Base-by-base conservation (phyloP, 2,797 vertebrate species). In the Emys orbicularis region DNA sequence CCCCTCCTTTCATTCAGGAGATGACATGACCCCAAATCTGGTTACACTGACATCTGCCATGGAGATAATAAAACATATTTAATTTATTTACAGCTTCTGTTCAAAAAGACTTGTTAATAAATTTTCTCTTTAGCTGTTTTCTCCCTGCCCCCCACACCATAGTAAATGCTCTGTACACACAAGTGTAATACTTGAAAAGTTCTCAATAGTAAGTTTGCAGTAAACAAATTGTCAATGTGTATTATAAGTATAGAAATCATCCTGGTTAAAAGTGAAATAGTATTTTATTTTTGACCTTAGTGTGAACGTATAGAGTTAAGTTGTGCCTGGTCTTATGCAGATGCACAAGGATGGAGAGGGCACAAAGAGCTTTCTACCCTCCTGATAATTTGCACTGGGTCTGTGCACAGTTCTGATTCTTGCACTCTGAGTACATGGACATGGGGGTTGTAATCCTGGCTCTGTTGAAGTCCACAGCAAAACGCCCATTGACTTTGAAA, bases 181-280 rank as follows among this genome's bases (percentile, higher is more conserved):
- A 50, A 49, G 27, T 3, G 74, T 88, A 97, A 83, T 76, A 77
- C 79, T 83, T 89, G 57, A 0, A 8, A 2, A 65, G 15, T 83
- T 7, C 68, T 94, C 56, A 59, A 27, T 12, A 84, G 41, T 56
- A 61, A 93, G 74, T 57, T 93, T 95, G 50, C 68, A 59, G n/a
- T 65, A 92, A 91, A 59, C 68, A 0, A 94, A 81, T 76, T 90
- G 59, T 25, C 80, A 86, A 8, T 7, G 87, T 82, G 86, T 65
- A 34, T 65, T 65, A 65, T 19, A 76, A 80, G 72, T 59, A 90
- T 29, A 86, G 88, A 91, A 94, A 86, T 54, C 44, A 77, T 87
- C 41, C 27, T 80, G 87, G 74, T 82, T 87, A 82, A 94, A 92
- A 61, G 86, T 81, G 89, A 90, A 87, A 87, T 77, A 77, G 57